Evolutionary conservation across 2,888 invertebrate species (phyloP).

Genomic region (Melinaea menophilus): DNA sequence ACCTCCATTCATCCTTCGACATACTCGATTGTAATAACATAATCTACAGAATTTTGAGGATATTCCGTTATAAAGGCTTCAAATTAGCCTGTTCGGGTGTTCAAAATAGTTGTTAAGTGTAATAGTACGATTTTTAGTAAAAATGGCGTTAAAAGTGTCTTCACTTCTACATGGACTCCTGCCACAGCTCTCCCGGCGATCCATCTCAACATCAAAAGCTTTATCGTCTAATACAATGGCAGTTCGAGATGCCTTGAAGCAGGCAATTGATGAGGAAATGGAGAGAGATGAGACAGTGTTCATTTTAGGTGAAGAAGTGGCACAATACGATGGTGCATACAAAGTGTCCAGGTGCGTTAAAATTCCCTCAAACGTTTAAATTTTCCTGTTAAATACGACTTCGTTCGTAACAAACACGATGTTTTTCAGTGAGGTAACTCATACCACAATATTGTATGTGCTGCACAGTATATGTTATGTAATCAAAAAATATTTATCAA

Average conservation of each 20-base stretch:
- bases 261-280: slow-evolving; percentile 98
- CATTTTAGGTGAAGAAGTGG: slow-evolving; percentile 97
- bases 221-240: slow-evolving; percentile 84
- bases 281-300: slow-evolving; percentile 94
- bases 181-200: slow-evolving; percentile 56
- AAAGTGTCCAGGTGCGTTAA: slow-evolving; percentile 84
- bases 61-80: slow-evolving; percentile 39
- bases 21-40: slow-evolving; percentile 50
- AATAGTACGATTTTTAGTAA: slow-evolving; percentile 40
- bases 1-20: slow-evolving; percentile 75
- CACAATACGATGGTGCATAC: slow-evolving; percentile 98
- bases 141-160: slow-evolving; percentile 73
- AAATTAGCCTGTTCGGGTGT: slow-evolving; percentile 39
- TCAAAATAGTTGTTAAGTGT: slow-evolving; percentile 40
- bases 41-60: slow-evolving; percentile 45
- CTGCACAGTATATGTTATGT: slow-evolving; percentile 47
- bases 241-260: slow-evolving; percentile 97
- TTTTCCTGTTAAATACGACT: not conserved
- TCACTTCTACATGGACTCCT: slow-evolving; percentile 58
- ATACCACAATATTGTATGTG: not conserved
- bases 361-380: slow-evolving; percentile 6
- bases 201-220: slow-evolving; percentile 63
- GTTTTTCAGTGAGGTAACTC: slow-evolving; percentile 14
- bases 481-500: slow-evolving; percentile 51
- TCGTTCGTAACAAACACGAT: not conserved